Evolutionary conservation across 2,113 vertebrate species (phyloP).

Genomic region (Urocynchramus pylzowi): DNA sequence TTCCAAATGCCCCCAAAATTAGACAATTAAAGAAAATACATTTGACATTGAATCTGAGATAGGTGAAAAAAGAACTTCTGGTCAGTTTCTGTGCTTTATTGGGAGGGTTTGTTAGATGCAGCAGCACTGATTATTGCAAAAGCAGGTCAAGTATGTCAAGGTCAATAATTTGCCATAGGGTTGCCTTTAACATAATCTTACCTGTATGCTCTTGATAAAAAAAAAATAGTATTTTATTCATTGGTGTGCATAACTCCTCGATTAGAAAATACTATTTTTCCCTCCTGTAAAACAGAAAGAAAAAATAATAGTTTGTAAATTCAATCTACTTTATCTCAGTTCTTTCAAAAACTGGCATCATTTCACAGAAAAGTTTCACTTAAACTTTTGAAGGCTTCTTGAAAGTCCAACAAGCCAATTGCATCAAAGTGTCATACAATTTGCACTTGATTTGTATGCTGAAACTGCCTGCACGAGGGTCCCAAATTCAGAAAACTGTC

Average conservation of each 20-base stretch:
- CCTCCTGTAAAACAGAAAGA: background rate
- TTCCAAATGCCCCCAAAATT: background rate
- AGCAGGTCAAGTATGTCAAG: background rate
- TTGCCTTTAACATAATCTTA: background rate
- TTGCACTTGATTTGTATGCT: background rate
- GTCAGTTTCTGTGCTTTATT: background rate
- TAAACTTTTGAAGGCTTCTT: background rate
- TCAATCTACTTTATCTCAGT: background rate
- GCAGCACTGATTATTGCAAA: background rate
- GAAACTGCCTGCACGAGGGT: background rate
- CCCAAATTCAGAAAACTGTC: background rate
- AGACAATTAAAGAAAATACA: background rate
- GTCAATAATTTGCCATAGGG: background rate
- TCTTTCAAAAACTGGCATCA: background rate
- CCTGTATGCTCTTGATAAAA: background rate
- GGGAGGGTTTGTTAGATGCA: background rate
- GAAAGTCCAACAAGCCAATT: background rate
- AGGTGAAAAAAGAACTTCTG: background rate
- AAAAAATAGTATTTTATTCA: background rate
- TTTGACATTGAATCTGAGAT: background rate
- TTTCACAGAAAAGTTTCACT: background rate
- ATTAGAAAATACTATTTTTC: background rate
- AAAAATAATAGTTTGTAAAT: background rate
- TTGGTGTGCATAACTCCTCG: fast-evolving
- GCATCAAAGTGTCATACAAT: background rate